A percentile compares a stretch with the other conserved stretches of the same genome.
Conservation (phyloP, 2,113 vertebrate genomes). For the Bubo scandiacus region DNA sequence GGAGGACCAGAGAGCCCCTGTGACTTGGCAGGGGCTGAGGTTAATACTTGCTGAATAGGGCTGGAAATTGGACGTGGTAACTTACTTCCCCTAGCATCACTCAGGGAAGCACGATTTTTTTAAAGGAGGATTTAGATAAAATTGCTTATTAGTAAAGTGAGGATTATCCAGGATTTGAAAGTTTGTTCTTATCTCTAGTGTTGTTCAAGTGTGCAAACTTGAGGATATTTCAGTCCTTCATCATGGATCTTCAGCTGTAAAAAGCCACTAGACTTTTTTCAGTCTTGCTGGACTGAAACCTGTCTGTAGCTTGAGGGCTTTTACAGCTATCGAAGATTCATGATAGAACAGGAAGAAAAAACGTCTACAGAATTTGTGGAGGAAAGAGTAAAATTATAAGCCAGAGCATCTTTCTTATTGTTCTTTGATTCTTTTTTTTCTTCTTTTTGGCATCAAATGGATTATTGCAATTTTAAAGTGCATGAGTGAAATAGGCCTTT, state of each 20-base stretch:
- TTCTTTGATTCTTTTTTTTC: background rate
- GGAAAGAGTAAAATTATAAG: background rate
- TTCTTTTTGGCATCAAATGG: background rate
- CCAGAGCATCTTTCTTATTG: background rate
- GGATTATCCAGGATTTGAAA: constrained; percentile 74
- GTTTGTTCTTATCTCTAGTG: constrained; percentile 68
- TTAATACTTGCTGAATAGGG: constrained; percentile 3
- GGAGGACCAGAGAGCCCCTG: background rate
- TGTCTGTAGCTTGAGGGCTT: background rate
- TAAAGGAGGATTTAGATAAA: constrained; percentile 74
- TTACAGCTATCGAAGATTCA: background rate
- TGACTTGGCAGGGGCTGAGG: constrained; percentile 10
- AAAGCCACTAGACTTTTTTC: background rate
- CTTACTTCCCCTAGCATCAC: constrained; percentile 23
- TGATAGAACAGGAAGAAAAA: background rate
- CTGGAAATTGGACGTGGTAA: constrained; percentile 40
- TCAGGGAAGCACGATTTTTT: constrained; percentile 46
- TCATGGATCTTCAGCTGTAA: constrained; percentile 16
- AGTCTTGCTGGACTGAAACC: background rate
- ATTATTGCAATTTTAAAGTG: constrained; percentile 15
- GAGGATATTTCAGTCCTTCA: constrained; percentile 27
- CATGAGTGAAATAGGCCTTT: background rate
- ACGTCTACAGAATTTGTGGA: background rate
- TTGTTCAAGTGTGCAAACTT: constrained; percentile 51
- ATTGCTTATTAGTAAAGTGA: constrained; percentile 70